These are phyloP conservation scores for Eulimnadia texana DNA, from an alignment of 1,140 invertebrate genomes.

Conservation along the genomic window DNA sequence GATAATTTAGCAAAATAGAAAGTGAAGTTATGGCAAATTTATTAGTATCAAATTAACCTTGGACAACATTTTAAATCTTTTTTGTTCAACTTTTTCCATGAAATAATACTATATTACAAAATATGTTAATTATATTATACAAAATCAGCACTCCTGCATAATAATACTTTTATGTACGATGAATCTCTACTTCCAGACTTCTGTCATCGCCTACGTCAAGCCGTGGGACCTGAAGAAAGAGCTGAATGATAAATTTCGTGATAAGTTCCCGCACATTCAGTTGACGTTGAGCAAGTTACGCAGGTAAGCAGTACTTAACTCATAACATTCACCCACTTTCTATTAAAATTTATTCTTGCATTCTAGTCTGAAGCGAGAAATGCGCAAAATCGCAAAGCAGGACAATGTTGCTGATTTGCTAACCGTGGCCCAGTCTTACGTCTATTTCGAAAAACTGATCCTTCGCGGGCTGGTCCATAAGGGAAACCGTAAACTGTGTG, in stretches of 20 bases:
- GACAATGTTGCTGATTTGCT: constrained; percentile 74
- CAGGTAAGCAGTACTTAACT: constrained; percentile 43
- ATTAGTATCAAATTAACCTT: no score
- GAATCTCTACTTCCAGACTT: constrained; percentile 42
- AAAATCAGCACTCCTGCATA: neutral
- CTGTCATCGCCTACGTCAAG: constrained; percentile 90
- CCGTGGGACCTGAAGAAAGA: constrained; percentile 95
- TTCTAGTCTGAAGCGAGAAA: constrained; percentile 79
- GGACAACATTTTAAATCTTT: no score
- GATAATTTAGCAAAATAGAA: neutral
- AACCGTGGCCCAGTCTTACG: constrained; percentile 88
- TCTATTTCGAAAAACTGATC: constrained; percentile 94
- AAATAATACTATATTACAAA: no score
- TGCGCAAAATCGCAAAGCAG: constrained; percentile 80
- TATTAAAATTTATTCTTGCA: constrained; percentile 19
- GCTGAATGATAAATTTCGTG: constrained; percentile 90
- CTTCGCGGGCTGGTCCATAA: constrained; percentile 85
- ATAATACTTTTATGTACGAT: neutral
- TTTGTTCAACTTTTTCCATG: no score
- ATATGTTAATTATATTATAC: neutral
- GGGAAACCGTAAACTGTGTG: constrained; percentile 85
- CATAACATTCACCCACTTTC: constrained; percentile 3
- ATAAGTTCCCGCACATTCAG: constrained; percentile 88
- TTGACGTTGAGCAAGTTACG: constrained; percentile 91
- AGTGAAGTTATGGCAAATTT: no score